A percentile compares a stretch with the other conserved stretches of the same genome.
Conservation (phyloP, 2,113 vertebrate species). For the Callionymus lyra region DNA sequence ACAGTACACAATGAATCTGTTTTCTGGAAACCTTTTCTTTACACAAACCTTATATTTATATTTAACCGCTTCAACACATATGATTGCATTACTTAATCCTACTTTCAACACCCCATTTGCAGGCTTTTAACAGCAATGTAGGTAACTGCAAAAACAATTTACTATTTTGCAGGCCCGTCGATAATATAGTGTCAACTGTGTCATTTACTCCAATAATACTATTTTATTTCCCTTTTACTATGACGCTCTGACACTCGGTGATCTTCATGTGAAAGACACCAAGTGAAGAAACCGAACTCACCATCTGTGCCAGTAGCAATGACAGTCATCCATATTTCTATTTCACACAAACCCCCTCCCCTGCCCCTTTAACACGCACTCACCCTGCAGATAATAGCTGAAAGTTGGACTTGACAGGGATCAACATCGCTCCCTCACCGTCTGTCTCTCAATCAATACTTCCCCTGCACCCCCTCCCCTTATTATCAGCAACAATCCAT, state of each 20-base stretch:
- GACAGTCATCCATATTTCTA: slow-evolving; percentile 17
- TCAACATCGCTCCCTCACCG: slow-evolving; percentile 78
- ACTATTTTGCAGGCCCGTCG: too few species aligned
- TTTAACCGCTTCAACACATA: too few species aligned
- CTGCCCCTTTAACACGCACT: not conserved
- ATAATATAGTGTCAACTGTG: too few species aligned
- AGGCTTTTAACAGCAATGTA: too few species aligned
- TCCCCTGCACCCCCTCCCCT: slow-evolving; percentile 66
- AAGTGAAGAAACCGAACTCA: slow-evolving; percentile 14
- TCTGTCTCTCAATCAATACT: slow-evolving; percentile 81
- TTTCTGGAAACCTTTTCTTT: too few species aligned
- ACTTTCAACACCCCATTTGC: too few species aligned
- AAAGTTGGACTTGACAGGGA: slow-evolving; percentile 92
- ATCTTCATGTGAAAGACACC: slow-evolving; percentile 2
- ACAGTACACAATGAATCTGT: too few species aligned
- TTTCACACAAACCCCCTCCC: slow-evolving; percentile 1
- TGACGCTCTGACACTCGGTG: slow-evolving; percentile 6
- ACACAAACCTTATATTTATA: too few species aligned
- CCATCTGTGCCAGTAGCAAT: slow-evolving; percentile 39
- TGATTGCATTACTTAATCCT: too few species aligned
- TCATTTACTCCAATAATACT: too few species aligned
- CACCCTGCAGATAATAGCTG: slow-evolving; percentile 76
- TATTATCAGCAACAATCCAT: slow-evolving; percentile 89
- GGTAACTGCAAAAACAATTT: too few species aligned
- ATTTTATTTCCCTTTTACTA: slow-evolving; percentile 3